phyloP scores from a whole-genome alignment of 2,888 invertebrate species.

The Linnaemya vulpina region DNA sequence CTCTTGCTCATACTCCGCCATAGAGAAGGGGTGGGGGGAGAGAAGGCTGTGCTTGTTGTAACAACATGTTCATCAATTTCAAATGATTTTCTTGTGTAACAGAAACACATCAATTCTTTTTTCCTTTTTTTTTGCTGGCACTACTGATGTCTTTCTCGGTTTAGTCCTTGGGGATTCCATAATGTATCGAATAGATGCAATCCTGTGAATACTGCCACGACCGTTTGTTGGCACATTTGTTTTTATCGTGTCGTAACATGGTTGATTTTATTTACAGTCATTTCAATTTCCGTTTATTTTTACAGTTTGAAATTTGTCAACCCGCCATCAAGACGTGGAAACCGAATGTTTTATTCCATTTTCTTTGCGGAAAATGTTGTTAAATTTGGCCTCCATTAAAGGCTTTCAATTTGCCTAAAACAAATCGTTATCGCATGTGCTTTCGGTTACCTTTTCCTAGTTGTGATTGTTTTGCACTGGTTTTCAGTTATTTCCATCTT shows the following conservation, averaged over 20 bases:
- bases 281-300: conserved; percentile 77
- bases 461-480: conserved; percentile 38
- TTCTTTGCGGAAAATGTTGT: neutral
- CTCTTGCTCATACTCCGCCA: conserved; percentile 1
- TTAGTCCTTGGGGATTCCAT: conserved; percentile 58
- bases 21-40: neutral
- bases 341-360: conserved; percentile 44
- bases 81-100: conserved; percentile 74
- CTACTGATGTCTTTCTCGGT: conserved; percentile 62
- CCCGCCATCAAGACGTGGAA: conserved; percentile 53
- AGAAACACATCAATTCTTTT: conserved; percentile 61
- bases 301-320: conserved; percentile 77
- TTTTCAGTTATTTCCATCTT: conserved; percentile 8
- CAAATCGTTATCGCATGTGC: neutral
- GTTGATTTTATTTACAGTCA: conserved; percentile 71
- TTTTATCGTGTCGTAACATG: conserved; percentile 75
- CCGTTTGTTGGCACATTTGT: conserved; percentile 75
- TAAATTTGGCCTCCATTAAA: conserved; percentile 36
- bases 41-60: conserved; percentile 27
- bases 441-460: neutral
- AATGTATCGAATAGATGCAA: neutral
- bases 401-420: conserved; percentile 56
- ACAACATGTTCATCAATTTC: conserved; percentile 80
- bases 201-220: conserved; percentile 31
- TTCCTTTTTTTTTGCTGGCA: too few species aligned